Percentiles rank a stretch among this genome's conserved stretches.
These are phyloP conservation scores for Nyctereutes procyonoides DNA, from an alignment of 2,113 vertebrate genomes.

Conservation along the genomic window DNA sequence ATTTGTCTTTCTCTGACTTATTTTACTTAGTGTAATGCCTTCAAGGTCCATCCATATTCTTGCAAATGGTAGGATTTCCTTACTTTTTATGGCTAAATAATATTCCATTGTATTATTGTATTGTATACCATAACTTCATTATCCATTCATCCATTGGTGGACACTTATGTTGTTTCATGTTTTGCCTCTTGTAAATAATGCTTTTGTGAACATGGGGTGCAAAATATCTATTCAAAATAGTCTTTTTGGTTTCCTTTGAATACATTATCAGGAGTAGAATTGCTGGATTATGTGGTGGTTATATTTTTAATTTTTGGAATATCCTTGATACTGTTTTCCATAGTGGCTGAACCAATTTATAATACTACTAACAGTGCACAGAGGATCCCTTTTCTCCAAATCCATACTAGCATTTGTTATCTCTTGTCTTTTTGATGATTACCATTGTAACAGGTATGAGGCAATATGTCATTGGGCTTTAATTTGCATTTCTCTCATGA, in stretches of 20 bases:
- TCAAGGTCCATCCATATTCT: neutral
- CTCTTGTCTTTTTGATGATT: neutral
- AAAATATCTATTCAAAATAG: neutral
- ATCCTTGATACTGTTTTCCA: neutral
- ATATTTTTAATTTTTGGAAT: neutral
- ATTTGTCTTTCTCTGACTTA: neutral
- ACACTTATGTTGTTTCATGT: neutral
- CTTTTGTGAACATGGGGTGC: neutral
- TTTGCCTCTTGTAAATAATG: neutral
- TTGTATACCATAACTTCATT: neutral
- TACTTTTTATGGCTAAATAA: neutral
- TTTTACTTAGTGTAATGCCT: neutral
- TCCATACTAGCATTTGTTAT: neutral
- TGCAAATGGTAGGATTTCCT: neutral
- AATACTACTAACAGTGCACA: neutral
- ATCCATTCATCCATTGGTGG: neutral
- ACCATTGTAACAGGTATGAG: neutral
- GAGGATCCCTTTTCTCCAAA: neutral
- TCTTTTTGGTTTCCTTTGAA: neutral
- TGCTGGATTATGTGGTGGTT: neutral
- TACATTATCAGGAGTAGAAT: neutral
- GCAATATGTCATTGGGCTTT: neutral
- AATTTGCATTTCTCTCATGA: neutral
- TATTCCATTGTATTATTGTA: neutral
- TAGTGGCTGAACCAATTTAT: neutral